Percentiles rank a stretch among this genome's conserved stretches.
phyloP scores from a whole-genome alignment of 2,888 invertebrate species.

The Smittia sp. region DNA sequence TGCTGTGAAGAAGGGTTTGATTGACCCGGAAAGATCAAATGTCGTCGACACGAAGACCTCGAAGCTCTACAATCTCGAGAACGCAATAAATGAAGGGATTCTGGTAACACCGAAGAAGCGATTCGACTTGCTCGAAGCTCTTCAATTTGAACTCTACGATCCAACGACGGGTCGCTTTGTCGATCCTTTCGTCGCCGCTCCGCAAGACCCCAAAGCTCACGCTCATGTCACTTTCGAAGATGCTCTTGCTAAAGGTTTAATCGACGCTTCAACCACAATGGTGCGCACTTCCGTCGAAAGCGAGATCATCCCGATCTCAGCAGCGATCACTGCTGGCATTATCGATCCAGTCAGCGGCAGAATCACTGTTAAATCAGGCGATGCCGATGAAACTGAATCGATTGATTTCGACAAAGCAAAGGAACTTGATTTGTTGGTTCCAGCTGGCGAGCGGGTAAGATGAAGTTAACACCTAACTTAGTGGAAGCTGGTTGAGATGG shows the following conservation, averaged over 20 bases:
- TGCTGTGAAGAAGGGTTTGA: constrained; percentile 79
- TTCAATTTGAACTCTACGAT: constrained; percentile 79
- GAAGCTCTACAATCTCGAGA: constrained; percentile 69
- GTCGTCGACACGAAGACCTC: constrained; percentile 79
- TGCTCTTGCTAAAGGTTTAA: constrained; percentile 69
- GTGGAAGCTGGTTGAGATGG: not conserved
- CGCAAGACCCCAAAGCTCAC: constrained; percentile 12
- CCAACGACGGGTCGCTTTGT: constrained; percentile 76
- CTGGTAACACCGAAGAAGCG: constrained; percentile 76
- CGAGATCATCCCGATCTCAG: constrained; percentile 32
- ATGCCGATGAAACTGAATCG: constrained; percentile 23
- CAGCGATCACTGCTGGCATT: constrained; percentile 20
- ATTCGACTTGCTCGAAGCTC: constrained; percentile 74
- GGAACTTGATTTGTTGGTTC: constrained; percentile 38
- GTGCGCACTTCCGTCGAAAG: constrained; percentile 18
- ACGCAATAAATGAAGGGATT: constrained; percentile 73
- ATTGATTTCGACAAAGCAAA: constrained; percentile 38
- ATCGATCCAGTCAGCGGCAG: constrained; percentile 27
- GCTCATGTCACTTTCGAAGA: constrained; percentile 66
- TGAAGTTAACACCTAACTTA: constrained; percentile 13
- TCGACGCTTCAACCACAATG: constrained; percentile 64
- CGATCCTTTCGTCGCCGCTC: constrained; percentile 64
- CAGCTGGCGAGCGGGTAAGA: constrained; percentile 40
- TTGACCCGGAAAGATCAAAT: constrained; percentile 83
- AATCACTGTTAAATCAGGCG: constrained; percentile 5